Evolutionary conservation across 2,888 invertebrate species (phyloP).

Genomic region (Cryptosula pallasiana): DNA sequence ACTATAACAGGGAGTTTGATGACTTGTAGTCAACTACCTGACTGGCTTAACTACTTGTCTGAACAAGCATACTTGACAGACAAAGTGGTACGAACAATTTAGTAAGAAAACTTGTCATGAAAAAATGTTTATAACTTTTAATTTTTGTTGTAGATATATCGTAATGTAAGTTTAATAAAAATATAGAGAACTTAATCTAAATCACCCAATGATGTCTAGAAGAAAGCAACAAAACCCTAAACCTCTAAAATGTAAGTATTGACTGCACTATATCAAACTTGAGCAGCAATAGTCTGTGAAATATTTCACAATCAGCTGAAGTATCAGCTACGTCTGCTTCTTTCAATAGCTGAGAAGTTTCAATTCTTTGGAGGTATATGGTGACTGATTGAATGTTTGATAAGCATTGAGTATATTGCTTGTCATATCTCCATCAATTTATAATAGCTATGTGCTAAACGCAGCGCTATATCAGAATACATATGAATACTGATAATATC

Average conservation of each 20-base stretch:
- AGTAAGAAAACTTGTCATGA: too few relatives aligned
- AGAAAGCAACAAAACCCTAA: conserved; percentile 94
- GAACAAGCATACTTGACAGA: too few relatives aligned
- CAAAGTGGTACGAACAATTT: too few relatives aligned
- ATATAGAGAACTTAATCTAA: too few relatives aligned
- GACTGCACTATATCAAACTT: conserved; percentile 31
- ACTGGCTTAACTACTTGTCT: too few relatives aligned
- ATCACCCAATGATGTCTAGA: conserved; percentile 67
- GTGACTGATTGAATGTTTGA: not conserved
- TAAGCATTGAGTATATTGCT: not conserved
- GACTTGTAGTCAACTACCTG: too few relatives aligned
- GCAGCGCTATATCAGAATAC: conserved; percentile 16
- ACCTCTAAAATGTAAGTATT: conserved; percentile 83
- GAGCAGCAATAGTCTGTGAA: not conserved
- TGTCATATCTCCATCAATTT: not conserved
- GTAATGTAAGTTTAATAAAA: too few relatives aligned
- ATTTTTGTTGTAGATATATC: too few relatives aligned
- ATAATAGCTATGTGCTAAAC: not conserved
- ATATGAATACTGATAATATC: not conserved
- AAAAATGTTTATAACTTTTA: too few relatives aligned
- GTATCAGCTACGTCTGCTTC: not conserved
- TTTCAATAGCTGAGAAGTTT: too few relatives aligned
- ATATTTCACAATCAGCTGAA: not conserved
- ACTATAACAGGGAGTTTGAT: too few relatives aligned
- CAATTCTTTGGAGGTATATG: too few relatives aligned